Evolutionary conservation across 1,140 invertebrate genomes (phyloP), one percentile per base, ranked within the genome.

Genomic region (Habropoda laboriosa): DNA sequence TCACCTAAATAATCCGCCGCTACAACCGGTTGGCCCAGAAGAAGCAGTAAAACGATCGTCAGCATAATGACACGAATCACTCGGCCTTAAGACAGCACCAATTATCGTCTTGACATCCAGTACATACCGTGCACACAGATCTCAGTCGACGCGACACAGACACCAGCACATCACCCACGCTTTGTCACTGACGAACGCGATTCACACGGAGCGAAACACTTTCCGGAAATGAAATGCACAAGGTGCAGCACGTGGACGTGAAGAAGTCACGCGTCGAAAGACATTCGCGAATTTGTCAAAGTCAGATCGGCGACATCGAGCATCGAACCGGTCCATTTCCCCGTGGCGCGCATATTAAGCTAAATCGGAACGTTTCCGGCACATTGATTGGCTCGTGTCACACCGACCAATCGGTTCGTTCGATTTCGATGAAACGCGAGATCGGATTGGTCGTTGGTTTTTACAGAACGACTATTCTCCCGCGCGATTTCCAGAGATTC

Each of bases 1-100:
- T 88, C 81, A 91, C 90, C 89, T 63, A 91, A 87, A 84, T 83
- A 82, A 47, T 89, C 87, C 18, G 85, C 72, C 35, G 51, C 30
- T 47, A 68, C 82, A 10, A 80, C 61, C 35, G 47, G 76, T 51
- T 83, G 85, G 24, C 77, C 64, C 60, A 87, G 67, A 8, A 90
- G 76, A 3, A 88, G 51, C 35, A 86, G 61, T 49, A 83, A 60
- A 16, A 83, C 51, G 60, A 83, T 72, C 58, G 73, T 60, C 75
- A 85, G 60, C 88, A 89, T 86, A 81, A 73, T 86, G 84, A 67
- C 79, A 63, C 42, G 24, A 49, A 40, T 49, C 57, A 47, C 35
- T 57, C 27, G 49, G 6, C 72, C 53, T 64, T 7, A 38, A 71
- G 78, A 75, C 73, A 38, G 47, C 35, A 71, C 30, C 61, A 32